Conservation (phyloP, 1,140 invertebrate genomes). For the Drosophila nikananu region DNA sequence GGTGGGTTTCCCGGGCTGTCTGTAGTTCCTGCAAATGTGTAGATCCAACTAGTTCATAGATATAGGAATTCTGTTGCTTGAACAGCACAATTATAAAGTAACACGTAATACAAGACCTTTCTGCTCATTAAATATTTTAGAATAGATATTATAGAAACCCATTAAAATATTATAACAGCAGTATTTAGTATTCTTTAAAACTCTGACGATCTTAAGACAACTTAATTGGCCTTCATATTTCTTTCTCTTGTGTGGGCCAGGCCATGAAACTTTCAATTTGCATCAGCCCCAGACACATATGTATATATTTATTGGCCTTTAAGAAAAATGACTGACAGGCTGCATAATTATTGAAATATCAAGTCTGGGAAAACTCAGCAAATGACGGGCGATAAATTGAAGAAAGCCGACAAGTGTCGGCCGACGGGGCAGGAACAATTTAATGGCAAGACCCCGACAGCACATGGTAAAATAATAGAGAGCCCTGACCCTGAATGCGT, state of each 20-base stretch:
- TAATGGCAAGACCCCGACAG: not conserved
- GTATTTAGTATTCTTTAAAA: not conserved
- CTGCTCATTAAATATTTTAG: not conserved
- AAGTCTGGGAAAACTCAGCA: conserved; percentile 36
- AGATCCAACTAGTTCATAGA: not conserved
- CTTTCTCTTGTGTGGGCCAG: not conserved
- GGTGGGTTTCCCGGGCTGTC: not conserved
- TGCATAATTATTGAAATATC: conserved; percentile 50
- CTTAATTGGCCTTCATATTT: conserved; percentile 38
- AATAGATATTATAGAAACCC: not conserved
- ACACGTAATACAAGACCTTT: too few relatives aligned
- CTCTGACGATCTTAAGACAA: not conserved
- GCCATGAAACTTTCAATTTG: conserved; percentile 42
- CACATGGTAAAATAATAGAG: conserved; percentile 17
- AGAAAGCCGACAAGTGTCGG: conserved; percentile 43
- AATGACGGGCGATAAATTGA: conserved; percentile 51
- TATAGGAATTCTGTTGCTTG: not conserved
- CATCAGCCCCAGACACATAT: conserved; percentile 19
- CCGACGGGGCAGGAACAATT: conserved; percentile 10
- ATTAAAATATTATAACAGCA: not conserved
- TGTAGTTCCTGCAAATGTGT: not conserved
- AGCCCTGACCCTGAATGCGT: conserved; percentile 33
- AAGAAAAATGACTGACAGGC: conserved; percentile 41
- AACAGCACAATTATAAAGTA: not conserved
- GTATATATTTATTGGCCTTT: conserved; percentile 37